These are phyloP conservation scores for Anguilla rostrata DNA, from an alignment of 2,113 vertebrate species.

Conservation along the genomic window DNA sequence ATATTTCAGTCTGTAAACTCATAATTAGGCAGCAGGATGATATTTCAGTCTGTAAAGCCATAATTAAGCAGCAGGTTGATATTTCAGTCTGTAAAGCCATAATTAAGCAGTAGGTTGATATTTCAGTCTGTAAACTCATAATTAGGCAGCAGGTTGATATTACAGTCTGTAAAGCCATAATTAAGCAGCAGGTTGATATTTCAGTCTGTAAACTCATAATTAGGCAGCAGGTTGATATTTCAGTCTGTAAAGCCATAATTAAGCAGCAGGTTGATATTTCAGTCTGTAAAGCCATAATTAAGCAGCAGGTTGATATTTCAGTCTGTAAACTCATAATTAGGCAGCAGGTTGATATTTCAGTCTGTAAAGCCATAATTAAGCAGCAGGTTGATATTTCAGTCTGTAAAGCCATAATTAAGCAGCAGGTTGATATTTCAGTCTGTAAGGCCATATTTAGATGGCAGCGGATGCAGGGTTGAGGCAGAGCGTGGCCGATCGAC, in stretches of 20 bases:
- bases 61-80: not conserved
- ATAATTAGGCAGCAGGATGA: no score
- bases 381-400: conserved; percentile 42
- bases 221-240: no score
- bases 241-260: no score
- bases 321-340: no score
- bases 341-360: not conserved
- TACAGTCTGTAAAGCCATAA: no score
- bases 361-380: not conserved
- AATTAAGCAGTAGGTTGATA: no score
- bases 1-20: no score
- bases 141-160: not conserved
- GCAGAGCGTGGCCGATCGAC: conserved; percentile 48
- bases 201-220: not conserved
- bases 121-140: not conserved
- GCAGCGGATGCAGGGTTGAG: conserved; percentile 48
- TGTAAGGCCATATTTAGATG: not conserved
- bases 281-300: not conserved
- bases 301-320: no score
- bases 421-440: not conserved
- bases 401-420: conserved; percentile 52
- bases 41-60: not conserved
- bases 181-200: no score
- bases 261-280: no score
- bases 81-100: no score